Base-by-base conservation (phyloP, 2,797 vertebrate species). In the Epinephelus awoara region DNA sequence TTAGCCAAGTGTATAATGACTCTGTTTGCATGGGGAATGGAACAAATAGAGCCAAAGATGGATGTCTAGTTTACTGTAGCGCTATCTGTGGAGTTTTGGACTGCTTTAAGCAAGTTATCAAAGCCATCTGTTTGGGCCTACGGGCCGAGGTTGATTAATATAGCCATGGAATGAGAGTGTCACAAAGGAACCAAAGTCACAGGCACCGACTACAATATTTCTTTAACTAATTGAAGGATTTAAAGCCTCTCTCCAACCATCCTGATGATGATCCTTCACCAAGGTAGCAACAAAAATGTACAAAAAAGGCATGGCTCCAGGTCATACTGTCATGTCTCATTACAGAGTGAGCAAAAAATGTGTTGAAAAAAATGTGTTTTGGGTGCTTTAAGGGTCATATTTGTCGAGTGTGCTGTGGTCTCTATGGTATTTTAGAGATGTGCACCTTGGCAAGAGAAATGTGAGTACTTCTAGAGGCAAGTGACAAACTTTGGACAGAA, bases 101-200 rank as follows among this genome's bases (percentile, higher is more conserved):
- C 84, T 52, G 92, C 91, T 90, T 93, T 85, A 92, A 94, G 82
- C 86, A 88, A 94, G 80, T 94, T 96, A 95, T 95, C 92, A 93
- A 78, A 90, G 90, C 92, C 94, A 95, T 95, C 93, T 95, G 94
- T 93, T 92, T 85, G 85, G 84, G 88, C 89, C 92, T 89, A 84
- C 27, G 85, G 87, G 91, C 85, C 82, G 38, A 86, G 88, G 85
- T 92, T 96, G 95, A 96, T 96, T 95, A 96, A 95, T 95, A 95
- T 90, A 76, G 91, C 92, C 91, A 85, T 82, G 91, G 88, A 94
- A 94, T 85, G 70, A 93, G 89, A 91, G 89, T 83, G 93, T 93
- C 93, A 92, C 93, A 91, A 76, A 80, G 88, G 83, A 93, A 89
- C 91, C 86, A 87, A 90, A 90, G 94, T 93, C 86, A 77, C 80